Evolutionary conservation across 2,113 vertebrate genomes (phyloP), one percentile per base, ranked within the genome.

Genomic region (Raja brachyura): DNA sequence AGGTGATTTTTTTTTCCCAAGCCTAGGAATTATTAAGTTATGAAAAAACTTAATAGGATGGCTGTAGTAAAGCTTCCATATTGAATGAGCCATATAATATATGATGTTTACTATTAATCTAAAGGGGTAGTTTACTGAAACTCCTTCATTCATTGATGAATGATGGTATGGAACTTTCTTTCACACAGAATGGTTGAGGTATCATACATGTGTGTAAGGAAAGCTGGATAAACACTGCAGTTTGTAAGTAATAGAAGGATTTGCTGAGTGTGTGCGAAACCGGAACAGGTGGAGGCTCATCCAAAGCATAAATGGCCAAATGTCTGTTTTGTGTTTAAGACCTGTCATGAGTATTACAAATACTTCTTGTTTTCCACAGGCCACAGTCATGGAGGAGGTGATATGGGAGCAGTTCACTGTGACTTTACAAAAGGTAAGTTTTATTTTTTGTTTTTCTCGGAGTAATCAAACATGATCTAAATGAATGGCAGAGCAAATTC

Each of bases 371-470:
- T 93, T 93, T 93, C 92, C 33, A 73, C 95, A 97, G 96, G 93
- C 94, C 94, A 95, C 96, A 93, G 96, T 96, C 95, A 98, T 98
- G 97, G 98, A 99, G 94, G 98, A 99, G 93, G 95, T 97, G 93
- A 96, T 98, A 94, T 99, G 98, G 98, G 98, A 99, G 95, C 98
- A 99, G 96, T 98, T 97, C 95, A 98, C 98, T 39, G 98, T 99
- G 96, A 98, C 97, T 94, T 96, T 99, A 93, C 98, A 99, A 93
- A 97, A 98, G 96, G 98, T 98, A 95, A 96, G 96, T 25, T 63
- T 93, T 93, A 33, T 85, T 28, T 25, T 63, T 93, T 93, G 39
- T 83, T 28, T 78, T 25, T 7, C 28, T 68, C 94, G 93, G 33
- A 99, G 98, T 98, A 99, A 61, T 31, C 11, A 5, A 6, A 1